A percentile compares a stretch with the other conserved stretches of the same genome.
Evolutionary conservation across 2,888 invertebrate species (phyloP).

Genomic region (Drosophila vallismaia): DNA sequence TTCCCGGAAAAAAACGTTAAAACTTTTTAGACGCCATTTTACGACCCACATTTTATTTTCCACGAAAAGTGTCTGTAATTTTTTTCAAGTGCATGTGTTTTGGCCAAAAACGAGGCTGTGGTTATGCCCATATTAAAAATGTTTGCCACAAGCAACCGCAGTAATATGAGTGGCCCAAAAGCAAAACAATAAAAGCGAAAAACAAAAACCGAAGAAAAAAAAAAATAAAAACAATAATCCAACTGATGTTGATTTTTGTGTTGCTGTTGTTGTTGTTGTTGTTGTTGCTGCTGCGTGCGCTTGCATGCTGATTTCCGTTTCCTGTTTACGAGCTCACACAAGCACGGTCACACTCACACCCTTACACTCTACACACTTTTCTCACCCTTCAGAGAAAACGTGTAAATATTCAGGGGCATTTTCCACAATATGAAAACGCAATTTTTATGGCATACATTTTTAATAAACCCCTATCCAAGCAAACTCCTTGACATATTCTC

Average conservation of each 20-base stretch:
- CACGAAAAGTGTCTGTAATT: background rate
- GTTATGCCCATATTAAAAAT: constrained; percentile 29
- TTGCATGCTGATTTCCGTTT: constrained; percentile 42
- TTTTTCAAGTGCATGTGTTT: background rate
- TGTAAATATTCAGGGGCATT: constrained; percentile 63
- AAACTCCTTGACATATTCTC: background rate
- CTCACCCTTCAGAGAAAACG: constrained; percentile 22
- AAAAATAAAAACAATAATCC: constrained; percentile 34
- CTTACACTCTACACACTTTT: constrained; percentile 1
- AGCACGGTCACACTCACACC: background rate
- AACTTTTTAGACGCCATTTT: too few relatives aligned
- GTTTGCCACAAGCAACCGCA: constrained; percentile 31
- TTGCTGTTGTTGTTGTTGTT: constrained; percentile 35
- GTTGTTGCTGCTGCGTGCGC: constrained; percentile 26
- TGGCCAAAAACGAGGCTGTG: constrained; percentile 15
- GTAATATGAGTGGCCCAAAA: constrained; percentile 21
- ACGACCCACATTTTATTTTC: too few relatives aligned
- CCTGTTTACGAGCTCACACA: constrained; percentile 32
- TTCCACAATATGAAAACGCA: constrained; percentile 63
- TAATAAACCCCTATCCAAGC: constrained; percentile 57
- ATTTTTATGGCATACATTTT: constrained; percentile 71
- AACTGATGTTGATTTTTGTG: constrained; percentile 35
- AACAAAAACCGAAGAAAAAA: background rate
- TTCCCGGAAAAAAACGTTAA: too few relatives aligned
- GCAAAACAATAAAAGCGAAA: background rate